Percentiles rank a stretch among this genome's conserved stretches.
Evolutionary conservation across 2,113 vertebrate species (phyloP).

Genomic region (Lethenteron camtschaticum): DNA sequence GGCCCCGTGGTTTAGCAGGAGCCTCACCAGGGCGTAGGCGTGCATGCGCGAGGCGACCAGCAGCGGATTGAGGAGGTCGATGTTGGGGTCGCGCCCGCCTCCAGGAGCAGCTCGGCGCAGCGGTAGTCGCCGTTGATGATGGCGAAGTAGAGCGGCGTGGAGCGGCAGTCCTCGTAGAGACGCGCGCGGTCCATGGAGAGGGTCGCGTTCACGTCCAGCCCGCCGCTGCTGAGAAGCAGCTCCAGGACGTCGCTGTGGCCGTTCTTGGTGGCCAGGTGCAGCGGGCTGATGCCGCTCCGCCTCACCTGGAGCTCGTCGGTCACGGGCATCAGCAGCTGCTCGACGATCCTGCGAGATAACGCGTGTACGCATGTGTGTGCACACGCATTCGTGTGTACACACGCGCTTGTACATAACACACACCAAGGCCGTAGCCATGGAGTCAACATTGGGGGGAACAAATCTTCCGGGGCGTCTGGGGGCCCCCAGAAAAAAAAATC

Average conservation of each 20-base stretch:
- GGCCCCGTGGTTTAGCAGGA: constrained; percentile 60
- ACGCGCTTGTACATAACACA: neutral
- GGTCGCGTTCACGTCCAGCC: constrained; percentile 45
- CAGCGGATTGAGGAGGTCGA: constrained; percentile 56
- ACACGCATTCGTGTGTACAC: neutral
- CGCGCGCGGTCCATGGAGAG: constrained; percentile 41
- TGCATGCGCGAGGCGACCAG: constrained; percentile 46
- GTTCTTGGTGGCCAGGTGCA: constrained; percentile 58
- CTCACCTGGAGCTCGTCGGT: constrained; percentile 46
- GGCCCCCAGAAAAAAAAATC: too few relatives aligned
- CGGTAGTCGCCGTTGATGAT: constrained; percentile 53
- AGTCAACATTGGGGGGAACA: neutral
- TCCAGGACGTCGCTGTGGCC: constrained; percentile 48
- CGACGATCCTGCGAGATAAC: constrained; percentile 34
- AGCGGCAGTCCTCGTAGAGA: constrained; percentile 64
- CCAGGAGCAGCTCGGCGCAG: constrained; percentile 36
- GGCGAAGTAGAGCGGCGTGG: constrained; percentile 47
- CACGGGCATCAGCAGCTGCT: constrained; percentile 40
- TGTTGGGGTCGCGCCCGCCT: constrained; percentile 57
- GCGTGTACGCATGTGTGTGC: neutral
- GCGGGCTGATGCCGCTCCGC: constrained; percentile 57
- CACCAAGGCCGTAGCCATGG: neutral
- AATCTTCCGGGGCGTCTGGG: neutral
- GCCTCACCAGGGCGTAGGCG: constrained; percentile 19
- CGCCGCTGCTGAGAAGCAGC: constrained; percentile 35